Evolutionary conservation across 1,140 invertebrate genomes (phyloP), one percentile per base, ranked within the genome.

Genomic region (Globodera rostochiensis): DNA sequence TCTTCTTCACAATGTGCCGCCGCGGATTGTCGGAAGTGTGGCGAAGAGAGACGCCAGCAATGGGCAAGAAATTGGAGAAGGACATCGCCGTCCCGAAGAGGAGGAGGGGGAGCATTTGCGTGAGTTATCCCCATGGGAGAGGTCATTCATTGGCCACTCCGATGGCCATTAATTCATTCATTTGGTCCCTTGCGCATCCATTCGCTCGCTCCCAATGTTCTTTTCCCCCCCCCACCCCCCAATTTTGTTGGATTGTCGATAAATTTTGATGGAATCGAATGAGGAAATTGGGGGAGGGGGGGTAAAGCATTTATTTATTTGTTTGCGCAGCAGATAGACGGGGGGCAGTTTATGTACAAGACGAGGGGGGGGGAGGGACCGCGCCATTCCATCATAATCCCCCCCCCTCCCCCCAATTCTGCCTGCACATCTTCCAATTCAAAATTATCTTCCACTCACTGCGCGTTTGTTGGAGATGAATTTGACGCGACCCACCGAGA

Each of bases 261-360:
- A 53, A 53, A 53, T 9, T 53, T 64, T 15, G 57, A 64, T 64
- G 57, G 57, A 64, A 64, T 64, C 57, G 57, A 64, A 64, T 64
- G 57, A 15, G 57, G 13, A 64, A 64, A 64, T 15, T 19, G 11
- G 57, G 57, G 57, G 57, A 15, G 19, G 15, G 57, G 11, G 57
- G 15, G 13, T 13, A 19, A 64, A 64, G 57, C 57, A 64, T 64
- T 64, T 64, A 36, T 36, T 36, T 15, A 64, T 64, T 53, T 64
- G 19, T 64, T 64, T 64, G 57, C 57, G 57, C 57, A 64, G 57
- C 57, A 64, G 57, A 64, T 64, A 64, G 57, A 64, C 57, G 57
- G 13, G 57, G 57, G 57, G 19, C 57, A 60, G 57, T 60, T 60
- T 60, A 60, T 60, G 57, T 60, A 60, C 57, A 60, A 60, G 57